These are phyloP conservation scores for Blastobasis adustella DNA, from an alignment of 2,888 invertebrate genomes.

Conservation along the genomic window DNA sequence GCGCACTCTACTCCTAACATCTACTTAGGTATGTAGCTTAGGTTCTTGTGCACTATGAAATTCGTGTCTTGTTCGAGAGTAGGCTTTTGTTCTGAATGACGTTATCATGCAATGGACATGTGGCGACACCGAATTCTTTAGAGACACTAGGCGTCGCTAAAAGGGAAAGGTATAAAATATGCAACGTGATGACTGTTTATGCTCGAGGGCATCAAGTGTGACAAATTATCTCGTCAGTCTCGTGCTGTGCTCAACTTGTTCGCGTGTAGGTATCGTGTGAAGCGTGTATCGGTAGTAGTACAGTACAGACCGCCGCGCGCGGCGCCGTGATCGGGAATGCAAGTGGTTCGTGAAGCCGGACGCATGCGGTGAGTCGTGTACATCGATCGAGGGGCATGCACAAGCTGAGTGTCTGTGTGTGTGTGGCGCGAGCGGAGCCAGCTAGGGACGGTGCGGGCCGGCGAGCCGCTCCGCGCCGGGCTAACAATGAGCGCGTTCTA, in stretches of 20 bases:
- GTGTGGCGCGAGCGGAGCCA: constrained; percentile 73
- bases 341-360: constrained; percentile 64
- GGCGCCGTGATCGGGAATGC: constrained; percentile 72
- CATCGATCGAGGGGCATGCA: constrained; percentile 62
- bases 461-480: constrained; percentile 45
- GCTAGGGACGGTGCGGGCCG: constrained; percentile 52
- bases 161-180: constrained; percentile 76
- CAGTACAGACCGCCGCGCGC: constrained; percentile 24
- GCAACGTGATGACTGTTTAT: constrained; percentile 63
- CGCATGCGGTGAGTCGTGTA: constrained; percentile 64
- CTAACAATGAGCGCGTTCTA: neutral
- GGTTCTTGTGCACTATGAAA: constrained; percentile 50
- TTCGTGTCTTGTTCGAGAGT: constrained; percentile 47
- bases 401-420: constrained; percentile 58
- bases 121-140: constrained; percentile 60
- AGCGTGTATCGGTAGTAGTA: constrained; percentile 18
- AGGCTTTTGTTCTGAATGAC: constrained; percentile 53
- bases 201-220: constrained; percentile 61
- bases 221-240: constrained; percentile 10
- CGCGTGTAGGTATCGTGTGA: constrained; percentile 70
- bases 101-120: constrained; percentile 62
- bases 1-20: constrained; percentile 44
- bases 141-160: constrained; percentile 60
- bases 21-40: constrained; percentile 34
- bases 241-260: constrained; percentile 64